A percentile compares a stretch with the other conserved stretches of the same genome.
These are phyloP conservation scores for Noctuana brunneofusca DNA, from an alignment of 2,888 invertebrate species.

Conservation along the genomic window DNA sequence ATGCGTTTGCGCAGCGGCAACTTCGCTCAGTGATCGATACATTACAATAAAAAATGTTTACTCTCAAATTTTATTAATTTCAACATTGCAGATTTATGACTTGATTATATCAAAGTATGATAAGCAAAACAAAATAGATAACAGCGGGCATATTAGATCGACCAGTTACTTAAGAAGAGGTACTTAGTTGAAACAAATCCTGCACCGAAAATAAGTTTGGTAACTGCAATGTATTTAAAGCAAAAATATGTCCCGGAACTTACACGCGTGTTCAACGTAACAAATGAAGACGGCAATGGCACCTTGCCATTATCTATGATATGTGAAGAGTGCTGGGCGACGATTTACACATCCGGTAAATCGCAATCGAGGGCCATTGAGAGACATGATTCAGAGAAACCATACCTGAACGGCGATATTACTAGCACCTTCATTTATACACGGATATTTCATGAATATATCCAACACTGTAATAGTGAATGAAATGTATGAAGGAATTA, in stretches of 20 bases:
- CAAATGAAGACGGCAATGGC: conserved; percentile 22
- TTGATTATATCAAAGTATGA: too few species aligned
- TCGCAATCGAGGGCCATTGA: conserved; percentile 21
- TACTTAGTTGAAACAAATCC: neutral
- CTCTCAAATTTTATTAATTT: neutral
- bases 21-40: neutral
- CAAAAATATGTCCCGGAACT: conserved; percentile 17
- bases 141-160: too few species aligned
- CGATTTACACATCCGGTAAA: conserved; percentile 24
- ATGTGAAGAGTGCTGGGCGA: conserved; percentile 23
- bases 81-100: neutral
- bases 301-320: conserved; percentile 24
- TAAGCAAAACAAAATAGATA: too few species aligned
- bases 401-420: conserved; percentile 8
- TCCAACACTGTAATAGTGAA: neutral
- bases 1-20: conserved; percentile 4
- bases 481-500: too few species aligned
- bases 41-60: neutral
- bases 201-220: neutral
- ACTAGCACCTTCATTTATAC: neutral
- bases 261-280: conserved; percentile 13
- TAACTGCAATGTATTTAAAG: neutral
- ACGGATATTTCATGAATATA: neutral
- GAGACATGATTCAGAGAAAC: conserved; percentile 24
- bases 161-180: too few species aligned